Conservation (phyloP, 2,888 invertebrate species). For the Calliphora vomitoria region DNA sequence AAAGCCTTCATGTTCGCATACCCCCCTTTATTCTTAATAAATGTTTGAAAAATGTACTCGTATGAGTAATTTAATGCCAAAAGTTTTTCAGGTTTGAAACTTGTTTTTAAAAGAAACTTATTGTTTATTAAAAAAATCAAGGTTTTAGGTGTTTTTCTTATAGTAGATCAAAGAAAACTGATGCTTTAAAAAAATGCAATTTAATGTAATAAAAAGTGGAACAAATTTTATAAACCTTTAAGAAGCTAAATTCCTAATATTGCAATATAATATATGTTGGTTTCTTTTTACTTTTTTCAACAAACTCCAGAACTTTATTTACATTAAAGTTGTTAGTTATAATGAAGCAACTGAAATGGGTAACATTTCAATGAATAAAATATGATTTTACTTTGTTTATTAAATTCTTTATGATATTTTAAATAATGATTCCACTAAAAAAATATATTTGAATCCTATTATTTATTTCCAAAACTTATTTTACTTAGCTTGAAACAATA, state of each 20-base stretch:
- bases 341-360: too few relatives aligned
- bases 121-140: not conserved
- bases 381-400: too few relatives aligned
- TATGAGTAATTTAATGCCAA: constrained; percentile 1
- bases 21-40: not conserved
- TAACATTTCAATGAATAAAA: too few relatives aligned
- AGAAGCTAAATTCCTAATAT: not conserved
- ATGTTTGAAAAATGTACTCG: not conserved
- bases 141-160: not conserved
- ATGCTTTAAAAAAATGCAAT: not conserved
- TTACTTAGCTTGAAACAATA: too few relatives aligned
- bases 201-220: not conserved
- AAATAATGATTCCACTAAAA: too few relatives aligned
- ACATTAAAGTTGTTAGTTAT: too few relatives aligned
- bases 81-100: constrained; percentile 18
- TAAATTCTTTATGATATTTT: too few relatives aligned
- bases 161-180: not conserved
- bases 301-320: too few relatives aligned
- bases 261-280: not conserved
- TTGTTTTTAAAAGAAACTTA: not conserved
- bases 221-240: not conserved
- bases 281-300: not conserved
- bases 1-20: not conserved
- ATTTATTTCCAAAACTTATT: too few relatives aligned
- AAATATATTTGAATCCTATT: too few relatives aligned